Percentiles rank a stretch among this genome's conserved stretches.
Evolutionary conservation across 2,797 vertebrate genomes (phyloP).

Genomic region (Pithecia hirsuta): DNA sequence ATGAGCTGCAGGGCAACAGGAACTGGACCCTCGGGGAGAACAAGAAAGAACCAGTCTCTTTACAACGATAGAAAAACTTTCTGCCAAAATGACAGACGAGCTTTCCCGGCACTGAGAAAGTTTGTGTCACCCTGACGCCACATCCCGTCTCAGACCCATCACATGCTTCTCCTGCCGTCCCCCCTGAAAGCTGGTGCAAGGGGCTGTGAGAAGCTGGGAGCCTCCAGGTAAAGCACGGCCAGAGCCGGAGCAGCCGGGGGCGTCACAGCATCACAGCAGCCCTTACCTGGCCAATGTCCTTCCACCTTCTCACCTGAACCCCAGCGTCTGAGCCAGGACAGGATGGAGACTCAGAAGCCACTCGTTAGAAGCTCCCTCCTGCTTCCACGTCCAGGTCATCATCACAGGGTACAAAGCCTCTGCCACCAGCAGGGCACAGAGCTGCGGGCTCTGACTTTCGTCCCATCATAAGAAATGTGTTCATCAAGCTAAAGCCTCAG

Average conservation of each 20-base stretch:
- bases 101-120: not conserved
- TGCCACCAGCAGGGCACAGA: not conserved
- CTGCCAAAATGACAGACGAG: not conserved
- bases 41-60: not conserved
- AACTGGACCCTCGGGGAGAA: not conserved
- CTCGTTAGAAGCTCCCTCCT: no score
- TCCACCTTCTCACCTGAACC: not conserved
- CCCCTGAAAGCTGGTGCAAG: not conserved
- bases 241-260: not conserved
- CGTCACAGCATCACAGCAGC: not conserved
- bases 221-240: not conserved
- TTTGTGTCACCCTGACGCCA: not conserved
- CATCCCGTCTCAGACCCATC: not conserved
- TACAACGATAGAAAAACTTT: not conserved
- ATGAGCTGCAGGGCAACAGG: not conserved
- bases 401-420: accelerated
- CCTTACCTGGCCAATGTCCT: not conserved
- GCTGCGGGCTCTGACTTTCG: not conserved
- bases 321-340: not conserved
- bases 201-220: not conserved
- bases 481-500: not conserved
- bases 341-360: not conserved
- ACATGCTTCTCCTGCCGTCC: not conserved
- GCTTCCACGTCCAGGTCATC: not conserved
- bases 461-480: not conserved